Evolutionary conservation across 2,113 vertebrate genomes (phyloP).

Genomic region (Dendrocopos noguchii): DNA sequence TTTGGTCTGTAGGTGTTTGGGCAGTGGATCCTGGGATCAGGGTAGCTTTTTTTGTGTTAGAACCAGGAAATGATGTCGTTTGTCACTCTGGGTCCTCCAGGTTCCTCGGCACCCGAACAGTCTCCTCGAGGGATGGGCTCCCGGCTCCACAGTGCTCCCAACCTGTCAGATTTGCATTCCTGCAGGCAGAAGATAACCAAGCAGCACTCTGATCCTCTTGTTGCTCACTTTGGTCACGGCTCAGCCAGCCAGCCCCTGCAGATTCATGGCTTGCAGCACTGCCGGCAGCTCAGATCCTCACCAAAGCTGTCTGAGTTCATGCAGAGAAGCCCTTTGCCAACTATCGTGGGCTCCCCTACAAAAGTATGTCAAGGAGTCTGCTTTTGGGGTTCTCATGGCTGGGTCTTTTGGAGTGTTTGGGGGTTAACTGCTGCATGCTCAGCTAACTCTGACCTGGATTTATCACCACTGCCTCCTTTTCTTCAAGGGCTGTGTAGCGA

Average conservation of each 20-base stretch:
- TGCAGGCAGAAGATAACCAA: constrained; percentile 91
- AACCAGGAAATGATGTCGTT: background rate
- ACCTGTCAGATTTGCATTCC: constrained; percentile 78
- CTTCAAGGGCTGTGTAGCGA: background rate
- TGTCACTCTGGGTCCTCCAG: constrained; percentile 35
- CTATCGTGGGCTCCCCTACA: constrained; percentile 93
- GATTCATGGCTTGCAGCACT: constrained; percentile 70
- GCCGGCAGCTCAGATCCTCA: constrained; percentile 87
- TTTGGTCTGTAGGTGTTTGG: background rate
- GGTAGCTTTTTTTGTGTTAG: background rate
- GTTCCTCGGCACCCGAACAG: constrained; percentile 58
- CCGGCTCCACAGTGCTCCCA: constrained; percentile 96
- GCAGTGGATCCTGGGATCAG: background rate
- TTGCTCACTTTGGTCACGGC: constrained; percentile 57
- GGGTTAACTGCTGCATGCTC: background rate
- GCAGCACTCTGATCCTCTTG: constrained; percentile 90
- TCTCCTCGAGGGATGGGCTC: constrained; percentile 85
- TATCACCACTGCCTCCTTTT: background rate
- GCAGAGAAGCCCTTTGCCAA: constrained; percentile 92
- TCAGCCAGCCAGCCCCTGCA: constrained; percentile 71
- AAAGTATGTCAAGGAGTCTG: constrained; percentile 78
- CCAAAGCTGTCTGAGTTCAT: constrained; percentile 93
- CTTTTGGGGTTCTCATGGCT: background rate
- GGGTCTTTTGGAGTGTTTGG: background rate
- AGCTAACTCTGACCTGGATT: background rate